Base-by-base conservation (phyloP, 2,888 invertebrate genomes). In the Baronia brevicornis region DNA sequence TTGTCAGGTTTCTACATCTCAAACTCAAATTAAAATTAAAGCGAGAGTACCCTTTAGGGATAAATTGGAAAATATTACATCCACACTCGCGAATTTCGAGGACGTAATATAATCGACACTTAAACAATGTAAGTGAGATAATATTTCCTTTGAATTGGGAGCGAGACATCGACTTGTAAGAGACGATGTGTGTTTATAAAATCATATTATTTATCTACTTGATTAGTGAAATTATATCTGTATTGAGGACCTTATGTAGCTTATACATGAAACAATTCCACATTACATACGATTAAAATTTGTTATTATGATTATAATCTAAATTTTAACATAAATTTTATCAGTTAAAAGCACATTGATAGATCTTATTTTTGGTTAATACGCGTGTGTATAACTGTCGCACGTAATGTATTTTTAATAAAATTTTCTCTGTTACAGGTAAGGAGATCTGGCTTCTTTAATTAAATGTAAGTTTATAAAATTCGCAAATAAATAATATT, bases 201-300 rank as follows among this genome's bases (percentile, higher is more conserved):
- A 33, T 28, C 25, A 24, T 34, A 15, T 26, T 27, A 24, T 34
- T 29, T 39, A 35, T 42, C 39, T 39, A 33, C 39, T 35, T 32
- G 32, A 39, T 42, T 39, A 39, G 30, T 38, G 28, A 38, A 42
- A 42, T 42, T 39, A 42, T 38, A 34, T 34, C 34, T 21, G 34
- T 33, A 35, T 37, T 34, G 36, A 29, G 26, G 25, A 39, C 36
- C 35, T 39, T 30, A 21, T 14, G 28, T 17, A 26, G 25, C 30
- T 29, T 29, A 29, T 29, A 35, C 19, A 25, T 21, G 17, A 8
- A 19, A 18, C 26, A 29, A 29, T 24, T 25, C 28, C 20, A 26
- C 26, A 21, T 14, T 30, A 29, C 22, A n/a, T n/a, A n/a, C n/a
- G n/a, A n/a, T n/a, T n/a, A n/a, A n/a, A n/a, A n/a, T n/a, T n/a